These are phyloP conservation scores for Diploscapter pachys DNA, from an alignment of 1,140 invertebrate genomes.

Conservation along the genomic window DNA sequence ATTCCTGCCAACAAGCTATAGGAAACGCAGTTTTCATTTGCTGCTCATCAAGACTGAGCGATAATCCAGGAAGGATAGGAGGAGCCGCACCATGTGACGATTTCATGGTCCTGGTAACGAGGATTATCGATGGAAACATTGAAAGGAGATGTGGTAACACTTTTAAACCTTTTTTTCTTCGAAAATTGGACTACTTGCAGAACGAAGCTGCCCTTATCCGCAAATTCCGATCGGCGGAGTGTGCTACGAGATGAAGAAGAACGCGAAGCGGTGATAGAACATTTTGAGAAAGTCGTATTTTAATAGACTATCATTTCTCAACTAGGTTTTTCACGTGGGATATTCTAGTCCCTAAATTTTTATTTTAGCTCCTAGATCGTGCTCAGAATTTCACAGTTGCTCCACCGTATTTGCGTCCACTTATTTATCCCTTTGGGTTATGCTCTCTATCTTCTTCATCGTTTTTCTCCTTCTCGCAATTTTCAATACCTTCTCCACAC, in stretches of 20 bases:
- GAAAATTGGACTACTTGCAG: not conserved
- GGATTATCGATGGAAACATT: slow-evolving; percentile 23
- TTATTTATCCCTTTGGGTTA: too few species aligned
- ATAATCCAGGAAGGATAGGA: slow-evolving; percentile 2
- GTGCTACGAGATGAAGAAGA: slow-evolving; percentile 27
- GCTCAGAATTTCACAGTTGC: too few species aligned
- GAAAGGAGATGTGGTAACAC: slow-evolving; percentile 27
- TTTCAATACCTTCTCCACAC: too few species aligned
- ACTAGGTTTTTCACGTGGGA: too few species aligned
- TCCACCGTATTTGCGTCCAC: too few species aligned
- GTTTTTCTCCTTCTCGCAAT: too few species aligned
- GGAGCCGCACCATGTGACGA: slow-evolving; percentile 18
- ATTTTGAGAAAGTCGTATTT: too few species aligned
- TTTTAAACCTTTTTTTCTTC: not conserved
- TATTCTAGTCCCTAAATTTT: too few species aligned
- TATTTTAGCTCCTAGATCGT: too few species aligned
- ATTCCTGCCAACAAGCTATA: slow-evolving; percentile 3
- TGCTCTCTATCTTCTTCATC: too few species aligned
- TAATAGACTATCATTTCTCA: too few species aligned
- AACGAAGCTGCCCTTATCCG: slow-evolving; percentile 29
- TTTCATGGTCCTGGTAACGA: slow-evolving; percentile 17
- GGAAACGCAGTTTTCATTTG: slow-evolving; percentile 10
- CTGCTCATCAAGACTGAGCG: slow-evolving; percentile 10
- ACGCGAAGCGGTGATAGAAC: not conserved
- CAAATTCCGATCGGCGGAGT: slow-evolving; percentile 34